Conservation (phyloP, 1,140 invertebrate genomes). For the Rhyacophila brunnea region DNA sequence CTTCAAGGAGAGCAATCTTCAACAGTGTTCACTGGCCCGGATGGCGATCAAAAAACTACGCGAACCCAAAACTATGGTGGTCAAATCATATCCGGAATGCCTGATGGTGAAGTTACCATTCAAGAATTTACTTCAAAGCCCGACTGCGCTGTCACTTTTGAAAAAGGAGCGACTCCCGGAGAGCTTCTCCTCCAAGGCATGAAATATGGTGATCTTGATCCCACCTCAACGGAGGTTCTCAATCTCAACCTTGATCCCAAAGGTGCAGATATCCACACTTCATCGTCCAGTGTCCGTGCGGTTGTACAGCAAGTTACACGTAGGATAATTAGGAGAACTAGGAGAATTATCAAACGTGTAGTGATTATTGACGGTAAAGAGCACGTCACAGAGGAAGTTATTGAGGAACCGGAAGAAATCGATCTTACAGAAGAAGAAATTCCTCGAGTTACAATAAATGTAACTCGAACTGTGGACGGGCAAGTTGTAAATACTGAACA, state of each 20-base stretch:
- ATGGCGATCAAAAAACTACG: constrained; percentile 61
- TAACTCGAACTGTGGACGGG: constrained; percentile 59
- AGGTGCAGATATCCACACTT: constrained; percentile 46
- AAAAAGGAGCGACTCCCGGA: constrained; percentile 54
- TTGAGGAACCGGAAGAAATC: constrained; percentile 79
- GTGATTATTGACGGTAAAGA: constrained; percentile 81
- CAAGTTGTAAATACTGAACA: constrained; percentile 52
- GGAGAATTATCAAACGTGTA: constrained; percentile 70
- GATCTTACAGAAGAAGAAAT: constrained; percentile 72
- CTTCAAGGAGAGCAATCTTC: constrained; percentile 64
- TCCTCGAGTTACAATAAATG: constrained; percentile 72
- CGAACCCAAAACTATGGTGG: constrained; percentile 63
- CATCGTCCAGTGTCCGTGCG: constrained; percentile 66
- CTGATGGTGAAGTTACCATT: constrained; percentile 60
- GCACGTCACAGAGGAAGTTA: constrained; percentile 74
- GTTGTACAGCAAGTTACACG: constrained; percentile 78
- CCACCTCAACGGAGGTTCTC: constrained; percentile 39
- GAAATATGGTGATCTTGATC: constrained; percentile 56
- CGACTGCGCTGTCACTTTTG: constrained; percentile 54
- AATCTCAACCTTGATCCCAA: constrained; percentile 15
- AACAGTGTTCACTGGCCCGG: constrained; percentile 59
- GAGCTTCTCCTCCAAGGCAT: constrained; percentile 55
- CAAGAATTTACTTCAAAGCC: constrained; percentile 65
- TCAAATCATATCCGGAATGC: constrained; percentile 59
- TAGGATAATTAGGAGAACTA: constrained; percentile 70